Conservation (phyloP, 2,113 vertebrate genomes). For the Clarias magur region DNA sequence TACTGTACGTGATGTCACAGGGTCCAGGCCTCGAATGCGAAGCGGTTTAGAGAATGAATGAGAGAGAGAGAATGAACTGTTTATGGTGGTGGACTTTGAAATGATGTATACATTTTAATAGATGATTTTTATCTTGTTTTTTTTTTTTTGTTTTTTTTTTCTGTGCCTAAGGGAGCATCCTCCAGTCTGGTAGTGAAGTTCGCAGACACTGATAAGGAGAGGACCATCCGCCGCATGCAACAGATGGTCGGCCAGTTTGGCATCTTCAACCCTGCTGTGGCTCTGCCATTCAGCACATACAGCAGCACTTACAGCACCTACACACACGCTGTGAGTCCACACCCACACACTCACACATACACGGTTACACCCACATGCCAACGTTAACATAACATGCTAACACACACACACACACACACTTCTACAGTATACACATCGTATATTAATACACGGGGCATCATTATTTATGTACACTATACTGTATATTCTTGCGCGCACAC, state of each 20-base stretch:
- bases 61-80: background rate
- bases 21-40: too few relatives aligned
- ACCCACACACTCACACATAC: constrained; percentile 33
- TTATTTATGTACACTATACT: background rate
- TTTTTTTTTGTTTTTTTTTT: background rate
- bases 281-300: constrained; percentile 70
- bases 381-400: background rate
- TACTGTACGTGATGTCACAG: background rate
- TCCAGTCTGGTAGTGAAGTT: constrained; percentile 86
- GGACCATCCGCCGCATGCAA: constrained; percentile 82
- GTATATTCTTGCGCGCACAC: background rate
- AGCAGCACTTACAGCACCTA: constrained; percentile 80
- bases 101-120: background rate
- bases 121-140: background rate
- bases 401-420: constrained; percentile 6
- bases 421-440: background rate
- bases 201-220: constrained; percentile 81
- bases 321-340: constrained; percentile 74
- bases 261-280: constrained; percentile 75
- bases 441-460: background rate
- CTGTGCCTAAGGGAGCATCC: constrained; percentile 53
- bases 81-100: background rate
- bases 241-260: constrained; percentile 85
- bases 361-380: constrained; percentile 16
- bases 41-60: too few relatives aligned